phyloP scores from a whole-genome alignment of 2,113 vertebrate species.

The Struthio camelus region DNA sequence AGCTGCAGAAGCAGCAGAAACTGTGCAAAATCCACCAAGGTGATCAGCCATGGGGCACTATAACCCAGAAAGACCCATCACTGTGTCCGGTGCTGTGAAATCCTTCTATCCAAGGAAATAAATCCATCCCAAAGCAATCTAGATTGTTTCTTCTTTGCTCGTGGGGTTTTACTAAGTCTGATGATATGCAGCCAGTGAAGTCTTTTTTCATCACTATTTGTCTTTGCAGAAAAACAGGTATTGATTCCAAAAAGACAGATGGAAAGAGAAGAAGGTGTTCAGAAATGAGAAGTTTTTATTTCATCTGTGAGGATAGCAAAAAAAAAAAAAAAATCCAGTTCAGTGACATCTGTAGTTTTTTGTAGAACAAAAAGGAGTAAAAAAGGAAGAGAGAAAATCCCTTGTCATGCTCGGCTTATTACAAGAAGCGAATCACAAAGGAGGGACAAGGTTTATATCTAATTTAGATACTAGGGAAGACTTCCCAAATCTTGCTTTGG shows the following conservation, averaged over 20 bases:
- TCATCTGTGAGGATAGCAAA: background rate
- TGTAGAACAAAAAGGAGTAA: background rate
- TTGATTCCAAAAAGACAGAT: background rate
- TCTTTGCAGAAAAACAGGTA: background rate
- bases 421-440: background rate
- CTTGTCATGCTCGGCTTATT: background rate
- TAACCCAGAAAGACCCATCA: background rate
- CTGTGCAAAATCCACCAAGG: no score
- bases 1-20: no score
- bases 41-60: no score
- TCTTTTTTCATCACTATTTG: background rate
- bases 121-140: background rate
- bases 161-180: background rate
- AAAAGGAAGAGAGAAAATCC: background rate
- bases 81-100: background rate
- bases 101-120: background rate
- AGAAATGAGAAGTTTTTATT: background rate
- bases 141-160: background rate
- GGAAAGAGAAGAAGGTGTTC: background rate
- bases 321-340: background rate
- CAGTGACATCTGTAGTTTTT: background rate
- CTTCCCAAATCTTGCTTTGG: background rate
- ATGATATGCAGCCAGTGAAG: background rate
- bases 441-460: background rate
- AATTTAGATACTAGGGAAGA: background rate